Percentiles rank a stretch among this genome's conserved stretches.
Conservation (phyloP, 2,113 vertebrate species). For the Hippolais icterina region DNA sequence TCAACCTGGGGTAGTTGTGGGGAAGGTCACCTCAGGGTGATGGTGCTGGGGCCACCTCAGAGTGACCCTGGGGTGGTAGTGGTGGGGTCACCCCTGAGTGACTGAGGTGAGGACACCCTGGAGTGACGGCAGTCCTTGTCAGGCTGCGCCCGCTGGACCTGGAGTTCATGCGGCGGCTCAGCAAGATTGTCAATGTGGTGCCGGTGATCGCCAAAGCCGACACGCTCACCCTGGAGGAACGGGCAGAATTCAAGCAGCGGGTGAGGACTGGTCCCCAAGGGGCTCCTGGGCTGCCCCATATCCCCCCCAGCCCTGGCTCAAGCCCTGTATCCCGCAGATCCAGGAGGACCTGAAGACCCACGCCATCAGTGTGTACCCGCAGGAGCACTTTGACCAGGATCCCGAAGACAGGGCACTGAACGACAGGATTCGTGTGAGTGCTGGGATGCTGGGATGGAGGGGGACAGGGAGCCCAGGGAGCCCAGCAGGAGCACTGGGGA, state of each 20-base stretch:
- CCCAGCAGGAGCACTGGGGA: background rate
- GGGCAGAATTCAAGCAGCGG: conserved; percentile 85
- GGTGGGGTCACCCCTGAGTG: background rate
- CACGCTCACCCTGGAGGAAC: conserved; percentile 87
- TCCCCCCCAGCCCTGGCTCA: fast-evolving
- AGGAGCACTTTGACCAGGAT: conserved; percentile 88
- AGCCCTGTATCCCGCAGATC: conserved; percentile 74
- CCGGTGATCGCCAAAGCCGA: conserved; percentile 89
- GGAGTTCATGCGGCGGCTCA: conserved; percentile 87
- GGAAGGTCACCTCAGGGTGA: background rate
- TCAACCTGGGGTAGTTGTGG: background rate
- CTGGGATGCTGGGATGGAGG: fast-evolving
- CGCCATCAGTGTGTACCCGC: conserved; percentile 87
- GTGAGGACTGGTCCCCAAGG: conserved; percentile 46
- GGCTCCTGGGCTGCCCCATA: fast-evolving
- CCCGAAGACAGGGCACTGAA: conserved; percentile 83
- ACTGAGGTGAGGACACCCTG: background rate
- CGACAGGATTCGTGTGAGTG: conserved; percentile 86
- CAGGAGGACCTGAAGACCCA: conserved; percentile 85
- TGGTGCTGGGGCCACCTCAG: background rate
- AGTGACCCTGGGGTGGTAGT: background rate
- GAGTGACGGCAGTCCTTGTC: background rate
- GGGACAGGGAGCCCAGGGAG: fast-evolving
- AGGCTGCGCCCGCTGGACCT: conserved; percentile 89
- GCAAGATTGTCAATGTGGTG: conserved; percentile 86